phyloP scores from a whole-genome alignment of 2,113 vertebrate species.

The Amazona guildingii region DNA sequence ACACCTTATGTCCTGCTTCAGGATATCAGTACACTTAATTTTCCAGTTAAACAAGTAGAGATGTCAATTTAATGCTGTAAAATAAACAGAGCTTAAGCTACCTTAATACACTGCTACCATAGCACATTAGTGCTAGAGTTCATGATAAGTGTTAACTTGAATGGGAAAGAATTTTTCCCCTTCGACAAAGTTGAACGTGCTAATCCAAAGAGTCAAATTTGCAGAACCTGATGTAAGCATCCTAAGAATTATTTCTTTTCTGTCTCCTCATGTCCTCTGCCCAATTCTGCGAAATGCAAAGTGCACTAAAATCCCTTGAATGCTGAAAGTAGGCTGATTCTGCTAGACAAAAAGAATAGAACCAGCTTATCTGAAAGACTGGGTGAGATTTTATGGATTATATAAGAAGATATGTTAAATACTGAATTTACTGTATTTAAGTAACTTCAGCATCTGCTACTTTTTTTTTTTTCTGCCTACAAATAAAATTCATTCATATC shows the following conservation, averaged over 20 bases:
- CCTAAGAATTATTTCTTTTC: background rate
- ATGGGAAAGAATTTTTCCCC: background rate
- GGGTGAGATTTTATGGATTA: background rate
- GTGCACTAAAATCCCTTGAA: background rate
- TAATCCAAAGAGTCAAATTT: background rate
- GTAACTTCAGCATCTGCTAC: background rate
- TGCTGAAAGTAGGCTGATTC: background rate
- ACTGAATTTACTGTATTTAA: background rate
- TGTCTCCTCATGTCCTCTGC: background rate
- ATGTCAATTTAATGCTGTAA: background rate
- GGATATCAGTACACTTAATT: background rate
- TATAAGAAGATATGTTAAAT: background rate
- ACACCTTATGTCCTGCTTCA: background rate
- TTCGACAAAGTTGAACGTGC: background rate
- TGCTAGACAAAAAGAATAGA: background rate
- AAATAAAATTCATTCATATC: background rate
- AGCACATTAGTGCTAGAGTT: background rate
- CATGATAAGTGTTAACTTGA: background rate
- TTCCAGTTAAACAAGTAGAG: background rate
- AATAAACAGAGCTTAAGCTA: slow-evolving; percentile 9
- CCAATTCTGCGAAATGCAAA: background rate
- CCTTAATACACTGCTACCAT: background rate
- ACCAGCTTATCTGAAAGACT: background rate
- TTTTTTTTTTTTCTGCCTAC: background rate
- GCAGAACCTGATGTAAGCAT: background rate